Evolutionary conservation across 2,888 invertebrate species (phyloP), one percentile per base, ranked within the genome.

Genomic region (Heterodera filipjevi): DNA sequence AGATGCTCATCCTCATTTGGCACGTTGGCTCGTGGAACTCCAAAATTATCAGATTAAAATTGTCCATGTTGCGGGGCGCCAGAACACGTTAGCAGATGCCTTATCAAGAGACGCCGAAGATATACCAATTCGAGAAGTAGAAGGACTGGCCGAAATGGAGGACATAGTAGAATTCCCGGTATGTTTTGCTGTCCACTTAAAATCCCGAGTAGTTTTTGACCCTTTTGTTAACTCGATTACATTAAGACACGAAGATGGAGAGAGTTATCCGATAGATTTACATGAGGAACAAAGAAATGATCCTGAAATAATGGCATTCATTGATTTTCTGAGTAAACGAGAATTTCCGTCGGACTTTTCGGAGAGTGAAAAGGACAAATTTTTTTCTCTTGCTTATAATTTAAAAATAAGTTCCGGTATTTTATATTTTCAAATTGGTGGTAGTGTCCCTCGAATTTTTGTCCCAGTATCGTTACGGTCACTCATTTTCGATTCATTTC

Each of bases 401-500:
- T 44, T 44, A 44, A 44, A 5, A 44, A 44, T 44, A 5, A 44
- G 5, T 44, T 44, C 44, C 5, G 44, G 44, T 12, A 44, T 44
- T 44, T 44, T 44, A 12, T 44, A 44, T 44, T 44, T 44, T 44
- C 5, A 44, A 44, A 12, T 12, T 10, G 12, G 44, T 44, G 44
- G 44, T 12, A 44, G 8, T 44, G 12, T 44, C 12, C 44, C 44
- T 5, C 44, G 44, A 5, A 44, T 44, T 44, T 44, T 44, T 44
- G 44, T 44, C 44, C 44, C 44, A 44, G 44, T 44, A 12, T 44
- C 44, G 12, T 44, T 44, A 39, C 10, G 44, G n/a, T n/a, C 30
- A 32, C 39, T 33, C 22, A 39, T 75, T 1, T 78, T 83, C 32
- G 44, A 59, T 14, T 73, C 76, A 0, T 82, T 81, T 49, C 84